Conservation (phyloP, 1,140 invertebrate genomes). For the Antheraea mylitta region DNA sequence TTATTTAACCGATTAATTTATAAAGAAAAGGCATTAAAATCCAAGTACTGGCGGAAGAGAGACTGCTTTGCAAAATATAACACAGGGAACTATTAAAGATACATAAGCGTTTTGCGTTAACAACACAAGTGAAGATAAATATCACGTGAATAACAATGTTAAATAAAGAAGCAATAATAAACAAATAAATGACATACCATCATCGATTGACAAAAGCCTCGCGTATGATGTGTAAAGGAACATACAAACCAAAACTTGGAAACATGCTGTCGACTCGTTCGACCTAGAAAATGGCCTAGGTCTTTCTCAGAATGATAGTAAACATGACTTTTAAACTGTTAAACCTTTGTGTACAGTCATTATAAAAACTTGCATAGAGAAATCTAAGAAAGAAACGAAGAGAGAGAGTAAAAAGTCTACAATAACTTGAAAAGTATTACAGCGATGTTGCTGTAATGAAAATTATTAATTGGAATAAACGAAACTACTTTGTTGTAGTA, state of each 20-base stretch:
- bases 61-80: not conserved
- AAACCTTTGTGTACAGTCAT: not conserved
- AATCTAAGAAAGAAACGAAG: not conserved
- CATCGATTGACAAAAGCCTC: conserved; percentile 54
- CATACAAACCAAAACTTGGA: conserved; percentile 73
- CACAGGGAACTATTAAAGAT: not conserved
- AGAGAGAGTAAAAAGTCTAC: not conserved
- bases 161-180: not conserved
- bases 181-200: conserved; percentile 47
- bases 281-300: conserved; percentile 74
- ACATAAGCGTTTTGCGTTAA: not conserved
- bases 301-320: conserved; percentile 67
- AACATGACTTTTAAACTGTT: conserved; percentile 9
- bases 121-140: not conserved
- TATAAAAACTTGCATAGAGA: not conserved
- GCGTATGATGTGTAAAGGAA: conserved; percentile 51
- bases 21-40: not conserved
- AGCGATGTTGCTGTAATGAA: not conserved
- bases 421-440: not conserved
- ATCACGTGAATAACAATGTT: not conserved
- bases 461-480: not conserved
- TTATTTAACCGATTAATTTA: not conserved
- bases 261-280: conserved; percentile 72
- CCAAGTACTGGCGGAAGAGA: not conserved
- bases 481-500: too few species aligned